These are phyloP conservation scores for Gibbula magus DNA, from an alignment of 2,888 invertebrate species.

Conservation along the genomic window DNA sequence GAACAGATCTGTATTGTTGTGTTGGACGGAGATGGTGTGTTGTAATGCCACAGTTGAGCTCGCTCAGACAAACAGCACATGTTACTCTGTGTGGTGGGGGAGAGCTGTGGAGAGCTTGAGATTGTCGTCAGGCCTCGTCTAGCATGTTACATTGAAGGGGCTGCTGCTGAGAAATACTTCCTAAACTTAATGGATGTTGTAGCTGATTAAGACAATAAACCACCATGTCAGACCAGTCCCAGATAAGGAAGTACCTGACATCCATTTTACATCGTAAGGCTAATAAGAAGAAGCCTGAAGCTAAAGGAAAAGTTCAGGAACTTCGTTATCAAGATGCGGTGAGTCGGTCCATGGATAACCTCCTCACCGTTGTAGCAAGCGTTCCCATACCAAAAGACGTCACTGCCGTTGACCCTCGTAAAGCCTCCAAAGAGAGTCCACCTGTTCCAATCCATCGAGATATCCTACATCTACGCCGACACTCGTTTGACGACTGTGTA, in stretches of 20 bases:
- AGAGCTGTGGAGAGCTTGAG: not conserved
- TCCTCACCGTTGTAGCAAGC: conserved; percentile 44
- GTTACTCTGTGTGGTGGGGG: not conserved
- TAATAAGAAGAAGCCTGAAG: conserved; percentile 24
- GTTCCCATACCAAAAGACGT: conserved; percentile 37
- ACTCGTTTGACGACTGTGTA: conserved; percentile 31
- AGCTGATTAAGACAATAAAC: not conserved
- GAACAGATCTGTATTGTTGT: not conserved
- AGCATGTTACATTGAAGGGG: no score
- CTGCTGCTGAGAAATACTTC: no score
- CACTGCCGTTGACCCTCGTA: not conserved
- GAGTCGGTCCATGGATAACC: conserved; percentile 45
- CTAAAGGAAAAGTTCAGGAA: not conserved
- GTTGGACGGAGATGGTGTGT: not conserved
- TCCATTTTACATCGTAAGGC: conserved; percentile 15
- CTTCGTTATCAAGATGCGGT: conserved; percentile 38
- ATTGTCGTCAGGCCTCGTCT: no score
- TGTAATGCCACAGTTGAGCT: not conserved
- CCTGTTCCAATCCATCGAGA: not conserved
- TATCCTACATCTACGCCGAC: conserved; percentile 25
- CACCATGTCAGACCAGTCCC: conserved; percentile 18
- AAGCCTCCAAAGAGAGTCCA: conserved; percentile 16
- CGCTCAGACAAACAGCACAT: not conserved
- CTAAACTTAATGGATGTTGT: no score
- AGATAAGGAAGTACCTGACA: conserved; percentile 29